Evolutionary conservation across 37 sponge, comb jelly and placozoan genomes (phyloP), one percentile per base, ranked within the genome.

Genomic region (Diacarnus erythraeanus): DNA sequence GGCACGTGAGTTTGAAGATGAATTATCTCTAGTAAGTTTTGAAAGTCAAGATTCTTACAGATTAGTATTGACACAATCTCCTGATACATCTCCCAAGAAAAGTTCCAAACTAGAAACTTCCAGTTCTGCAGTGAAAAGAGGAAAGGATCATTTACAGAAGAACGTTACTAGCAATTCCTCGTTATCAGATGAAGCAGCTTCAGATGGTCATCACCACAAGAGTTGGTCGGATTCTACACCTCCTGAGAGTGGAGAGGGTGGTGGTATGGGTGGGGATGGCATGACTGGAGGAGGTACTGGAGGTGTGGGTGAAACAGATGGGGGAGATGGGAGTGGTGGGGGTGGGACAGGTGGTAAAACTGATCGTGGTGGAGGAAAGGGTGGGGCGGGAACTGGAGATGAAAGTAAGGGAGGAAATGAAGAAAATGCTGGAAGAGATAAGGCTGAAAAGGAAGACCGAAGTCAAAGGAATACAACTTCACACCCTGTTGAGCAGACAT

Each of bases 51-150:
- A 5, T 30, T 30, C 66, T 65, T 30, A 34, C 2, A 2, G 34
- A 65, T 65, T 65, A 10, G 33, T 34, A 15, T 35, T 65, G 34
- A 65, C 66, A 35, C 66, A 65, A 10, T 65, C 66, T 6, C 66
- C 29, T 34, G 9, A 2, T 59, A 3, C 26, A 27, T 59, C 60
- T 59, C 26, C n/a, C n/a, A n/a, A n/a, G n/a, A n/a, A n/a, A n/a
- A n/a, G n/a, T n/a, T n/a, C n/a, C n/a, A n/a, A n/a, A n/a, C n/a
- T n/a, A n/a, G n/a, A n/a, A n/a, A n/a, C n/a, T n/a, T n/a, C n/a
- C n/a, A n/a, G n/a, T n/a, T n/a, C n/a, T n/a, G n/a, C n/a, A n/a
- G n/a, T n/a, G n/a, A n/a, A n/a, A n/a, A n/a, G n/a, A n/a, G n/a
- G n/a, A n/a, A n/a, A n/a, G n/a, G n/a, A n/a, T n/a, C n/a, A n/a